Percentiles rank a stretch among this genome's conserved stretches.
These are phyloP conservation scores for Pleuronectes platessa DNA, from an alignment of 2,113 vertebrate species.

Conservation along the genomic window DNA sequence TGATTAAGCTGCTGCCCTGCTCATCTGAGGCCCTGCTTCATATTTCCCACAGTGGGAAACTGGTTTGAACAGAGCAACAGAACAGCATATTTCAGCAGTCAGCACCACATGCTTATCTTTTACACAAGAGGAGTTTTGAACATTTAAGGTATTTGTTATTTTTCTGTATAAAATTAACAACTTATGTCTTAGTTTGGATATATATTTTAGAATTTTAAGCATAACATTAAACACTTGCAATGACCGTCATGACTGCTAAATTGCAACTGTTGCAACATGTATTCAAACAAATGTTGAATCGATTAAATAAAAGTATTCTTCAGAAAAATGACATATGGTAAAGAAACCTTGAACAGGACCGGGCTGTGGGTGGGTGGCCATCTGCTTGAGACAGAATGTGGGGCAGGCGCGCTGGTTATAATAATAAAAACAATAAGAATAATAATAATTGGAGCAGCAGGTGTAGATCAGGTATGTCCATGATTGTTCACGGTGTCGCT, in stretches of 20 bases:
- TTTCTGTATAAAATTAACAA: neutral
- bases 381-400: too few species aligned
- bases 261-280: neutral
- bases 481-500: too few species aligned
- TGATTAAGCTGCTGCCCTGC: conserved; percentile 80
- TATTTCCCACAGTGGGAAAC: conserved; percentile 50
- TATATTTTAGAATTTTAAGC: neutral
- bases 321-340: too few species aligned
- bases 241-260: neutral
- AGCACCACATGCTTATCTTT: conserved; percentile 1
- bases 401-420: too few species aligned
- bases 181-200: neutral
- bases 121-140: neutral
- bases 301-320: too few species aligned
- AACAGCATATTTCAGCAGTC: conserved; percentile 14
- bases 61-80: conserved; percentile 21
- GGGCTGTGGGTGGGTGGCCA: too few species aligned
- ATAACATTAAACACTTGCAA: too few species aligned
- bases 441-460: too few species aligned
- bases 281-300: neutral
- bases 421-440: too few species aligned
- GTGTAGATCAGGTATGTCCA: too few species aligned
- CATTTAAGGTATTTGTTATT: neutral
- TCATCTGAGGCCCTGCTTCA: conserved; percentile 72
- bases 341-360: too few species aligned